Evolutionary conservation across 2,797 vertebrate species (phyloP), one percentile per base, ranked within the genome.

Genomic region (Antennarius maculatus): DNA sequence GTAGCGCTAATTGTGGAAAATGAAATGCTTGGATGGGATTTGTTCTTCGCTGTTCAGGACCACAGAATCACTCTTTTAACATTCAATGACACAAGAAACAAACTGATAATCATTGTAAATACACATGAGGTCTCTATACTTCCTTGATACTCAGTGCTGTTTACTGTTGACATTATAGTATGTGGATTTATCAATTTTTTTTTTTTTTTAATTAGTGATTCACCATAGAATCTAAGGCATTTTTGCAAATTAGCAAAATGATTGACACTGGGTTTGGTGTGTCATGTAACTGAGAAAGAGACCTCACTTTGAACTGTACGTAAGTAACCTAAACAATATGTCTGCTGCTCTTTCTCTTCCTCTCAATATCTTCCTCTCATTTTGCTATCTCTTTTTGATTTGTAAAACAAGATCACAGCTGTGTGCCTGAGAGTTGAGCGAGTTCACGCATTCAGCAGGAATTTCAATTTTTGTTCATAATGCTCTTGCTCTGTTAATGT

Each of bases 331-430:
- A 1, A 34, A 34, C 5, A 34, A 34, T 5, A 34, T 1, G 31
- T 34, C 31, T 34, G 31, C 31, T 34, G 31, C 31, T 34, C 8
- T 34, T 5, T 34, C 31, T 34, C 31, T 34, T 34, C 5, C 31
- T 8, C 8, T 5, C 31, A 34, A 34, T 34, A 34, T 34, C 31
- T 2, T 56, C 29, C 7, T 45, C 27, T 48, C 34, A n/a, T 11
- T 47, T 43, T 51, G 31, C 42, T 8, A 13, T 45, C 54, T 54
- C 45, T 64, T 11, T 23, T 4, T 23, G 43, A 53, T 28, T 49
- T 70, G 23, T 74, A 61, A 77, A 79, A 67, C 1, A 3, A 51
- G 59, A 81, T 55, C 66, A 61, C 76, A 79, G 58, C 41, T 87
- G 74, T 69, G 53, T n/a, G 55, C 53, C 55, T 52, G 42, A 56